Conservation (phyloP, 2,888 invertebrate genomes). For the Perizoma affinitatum region DNA sequence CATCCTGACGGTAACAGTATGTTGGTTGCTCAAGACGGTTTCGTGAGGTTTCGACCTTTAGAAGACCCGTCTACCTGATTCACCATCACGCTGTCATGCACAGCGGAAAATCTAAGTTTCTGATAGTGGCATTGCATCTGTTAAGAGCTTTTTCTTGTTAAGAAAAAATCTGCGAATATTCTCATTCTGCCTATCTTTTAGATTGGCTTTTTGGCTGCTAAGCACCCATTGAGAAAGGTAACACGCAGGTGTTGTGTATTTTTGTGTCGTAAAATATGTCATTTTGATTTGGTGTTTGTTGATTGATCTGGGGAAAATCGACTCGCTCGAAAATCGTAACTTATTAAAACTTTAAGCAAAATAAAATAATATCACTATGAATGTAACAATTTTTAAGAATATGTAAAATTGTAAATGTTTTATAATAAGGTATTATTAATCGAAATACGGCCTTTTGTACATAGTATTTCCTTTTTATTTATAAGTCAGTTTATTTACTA, state of each 20-base stretch:
- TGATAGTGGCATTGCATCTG: constrained; percentile 48
- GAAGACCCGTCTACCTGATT: constrained; percentile 83
- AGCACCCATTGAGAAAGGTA: constrained; percentile 15
- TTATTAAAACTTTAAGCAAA: constrained; percentile 27
- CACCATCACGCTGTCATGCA: constrained; percentile 65
- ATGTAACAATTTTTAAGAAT: constrained; percentile 38
- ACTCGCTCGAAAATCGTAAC: constrained; percentile 9
- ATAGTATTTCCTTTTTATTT: constrained; percentile 67
- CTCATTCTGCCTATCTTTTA: constrained; percentile 24
- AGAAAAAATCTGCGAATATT: constrained; percentile 18
- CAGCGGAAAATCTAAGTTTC: constrained; percentile 73
- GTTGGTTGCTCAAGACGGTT: constrained; percentile 95
- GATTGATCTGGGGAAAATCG: neutral
- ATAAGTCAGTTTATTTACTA: constrained; percentile 39
- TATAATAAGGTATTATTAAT: constrained; percentile 55
- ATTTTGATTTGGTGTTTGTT: constrained; percentile 4
- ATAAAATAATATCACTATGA: constrained; percentile 41
- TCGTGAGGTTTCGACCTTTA: constrained; percentile 92
- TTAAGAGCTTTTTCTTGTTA: constrained; percentile 19
- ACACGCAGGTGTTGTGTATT: neutral
- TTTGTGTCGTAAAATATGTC: constrained; percentile 6
- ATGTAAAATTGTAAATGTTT: constrained; percentile 75
- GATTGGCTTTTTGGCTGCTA: constrained; percentile 28
- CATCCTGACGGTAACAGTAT: constrained; percentile 87
- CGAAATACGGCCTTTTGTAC: constrained; percentile 72